Conservation (phyloP, 2,113 vertebrate genomes). For the Hippocampus barbouri region DNA sequence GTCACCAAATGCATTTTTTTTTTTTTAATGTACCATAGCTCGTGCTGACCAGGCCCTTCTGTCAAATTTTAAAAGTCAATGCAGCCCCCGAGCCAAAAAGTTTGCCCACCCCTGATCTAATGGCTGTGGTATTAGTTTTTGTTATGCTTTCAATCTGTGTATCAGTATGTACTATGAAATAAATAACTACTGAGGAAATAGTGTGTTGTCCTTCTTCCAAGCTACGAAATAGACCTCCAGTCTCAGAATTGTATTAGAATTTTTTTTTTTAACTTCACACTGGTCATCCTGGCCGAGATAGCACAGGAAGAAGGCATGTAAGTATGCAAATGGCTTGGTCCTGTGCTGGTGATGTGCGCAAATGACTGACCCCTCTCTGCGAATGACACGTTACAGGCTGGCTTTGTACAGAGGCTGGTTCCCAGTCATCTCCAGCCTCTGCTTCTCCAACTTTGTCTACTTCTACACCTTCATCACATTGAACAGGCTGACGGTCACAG, state of each 20-base stretch:
- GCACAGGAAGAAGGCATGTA: constrained; percentile 77
- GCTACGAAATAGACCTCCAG: background rate
- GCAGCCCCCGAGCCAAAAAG: no score
- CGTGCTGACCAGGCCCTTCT: no score
- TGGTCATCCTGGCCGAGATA: constrained; percentile 74
- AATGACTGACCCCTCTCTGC: background rate
- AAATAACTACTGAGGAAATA: background rate
- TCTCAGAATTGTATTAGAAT: background rate
- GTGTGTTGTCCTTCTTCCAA: background rate
- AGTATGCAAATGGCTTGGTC: constrained; percentile 31
- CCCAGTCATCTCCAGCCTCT: constrained; percentile 79
- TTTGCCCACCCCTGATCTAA: background rate
- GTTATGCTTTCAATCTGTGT: background rate
- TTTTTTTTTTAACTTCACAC: constrained; percentile 35
- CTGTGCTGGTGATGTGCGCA: fast-evolving
- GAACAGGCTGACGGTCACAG: constrained; percentile 56
- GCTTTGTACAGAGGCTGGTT: constrained; percentile 80
- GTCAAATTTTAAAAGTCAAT: no score
- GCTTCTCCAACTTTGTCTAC: constrained; percentile 81
- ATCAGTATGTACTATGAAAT: background rate
- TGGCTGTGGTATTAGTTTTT: background rate
- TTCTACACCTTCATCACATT: constrained; percentile 80
- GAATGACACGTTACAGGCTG: constrained; percentile 46
- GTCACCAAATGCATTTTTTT: no score
- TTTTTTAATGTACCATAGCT: no score